Conservation (phyloP, 2,888 invertebrate species). For the Orgyia antiqua region DNA sequence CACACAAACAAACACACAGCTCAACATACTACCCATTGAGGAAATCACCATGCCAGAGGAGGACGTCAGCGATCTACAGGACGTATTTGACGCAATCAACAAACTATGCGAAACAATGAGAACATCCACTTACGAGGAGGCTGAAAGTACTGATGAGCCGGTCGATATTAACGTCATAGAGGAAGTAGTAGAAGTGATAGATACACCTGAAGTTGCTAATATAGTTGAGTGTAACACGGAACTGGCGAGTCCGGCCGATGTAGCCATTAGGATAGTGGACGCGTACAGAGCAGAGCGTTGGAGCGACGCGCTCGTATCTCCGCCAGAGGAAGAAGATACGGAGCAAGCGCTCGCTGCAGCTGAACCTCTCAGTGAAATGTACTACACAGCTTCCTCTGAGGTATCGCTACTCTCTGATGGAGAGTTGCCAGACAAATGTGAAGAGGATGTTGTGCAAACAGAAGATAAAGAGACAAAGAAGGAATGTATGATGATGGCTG, state of each 20-base stretch:
- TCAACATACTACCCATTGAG: conserved; percentile 39
- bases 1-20: no score
- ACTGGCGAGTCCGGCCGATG: conserved; percentile 40
- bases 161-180: conserved; percentile 8
- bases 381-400: conserved; percentile 67
- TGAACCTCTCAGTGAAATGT: conserved; percentile 57
- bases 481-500: conserved; percentile 56
- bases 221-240: conserved; percentile 25
- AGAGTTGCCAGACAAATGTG: conserved; percentile 37
- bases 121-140: conserved; percentile 47
- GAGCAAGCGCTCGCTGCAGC: conserved; percentile 29
- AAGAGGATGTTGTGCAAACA: conserved; percentile 21
- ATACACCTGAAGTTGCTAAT: conserved; percentile 12
- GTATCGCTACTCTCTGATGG: conserved; percentile 54
- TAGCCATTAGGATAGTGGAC: conserved; percentile 35
- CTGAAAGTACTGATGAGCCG: conserved; percentile 9
- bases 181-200: conserved; percentile 9
- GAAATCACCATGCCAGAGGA: conserved; percentile 47
- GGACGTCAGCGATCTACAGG: conserved; percentile 61
- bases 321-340: conserved; percentile 38
- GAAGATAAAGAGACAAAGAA: conserved; percentile 31
- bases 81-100: conserved; percentile 73
- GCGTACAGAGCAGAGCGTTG: conserved; percentile 33
- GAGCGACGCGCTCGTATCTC: conserved; percentile 43
- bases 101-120: conserved; percentile 69